Evolutionary conservation across 2,797 vertebrate genomes (phyloP), one percentile per base, ranked within the genome.

Genomic region (Knipowitschia caucasica): DNA sequence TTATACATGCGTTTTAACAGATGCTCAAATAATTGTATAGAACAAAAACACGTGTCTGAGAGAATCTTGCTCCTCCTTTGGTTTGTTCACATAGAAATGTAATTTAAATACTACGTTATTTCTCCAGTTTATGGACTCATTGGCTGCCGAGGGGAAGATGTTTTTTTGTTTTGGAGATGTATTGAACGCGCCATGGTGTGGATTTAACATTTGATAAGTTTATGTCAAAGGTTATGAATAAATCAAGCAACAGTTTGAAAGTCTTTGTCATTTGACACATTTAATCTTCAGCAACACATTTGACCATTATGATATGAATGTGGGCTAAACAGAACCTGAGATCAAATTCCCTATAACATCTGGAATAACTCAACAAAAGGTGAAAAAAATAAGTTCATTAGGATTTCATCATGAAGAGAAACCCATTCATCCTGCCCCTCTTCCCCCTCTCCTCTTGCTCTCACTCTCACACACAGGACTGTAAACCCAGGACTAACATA

Each of bases 241-340:
- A 15, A 47, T 14, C 11, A 4, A 29, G 44, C 34, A 65, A 29
- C 38, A 8, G 12, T 10, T 51, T 11, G 29, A 33, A 14, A n/a
- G n/a, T n/a, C n/a, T 15, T 23, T 2, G n/a, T 53, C 20, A 42
- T 31, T 5, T 31, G 12, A 67, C 8, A 23, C 27, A 27, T 67
- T 65, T 14, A 81, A 79, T 62, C 52, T 62, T 44, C 34, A 71
- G 64, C 50, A 44, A 42, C 11, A 50, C 1, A 2, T 69, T 21
- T 49, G 44, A 61, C 51, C 27, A 55, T 20, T 8, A 31, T 75
- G 35, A 63, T 65, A 53, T 85, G 77, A 77, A 72, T 84, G 66
- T 75, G 67, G 60, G 59, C 67, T 74, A 56, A 76, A 75, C 57
- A 83, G 65, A 84, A 86, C 84, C 86, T 87, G 84, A 86, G 81